A percentile compares a stretch with the other conserved stretches of the same genome.
Conservation (phyloP, 2,797 vertebrate species). For the Chromis chromis region DNA sequence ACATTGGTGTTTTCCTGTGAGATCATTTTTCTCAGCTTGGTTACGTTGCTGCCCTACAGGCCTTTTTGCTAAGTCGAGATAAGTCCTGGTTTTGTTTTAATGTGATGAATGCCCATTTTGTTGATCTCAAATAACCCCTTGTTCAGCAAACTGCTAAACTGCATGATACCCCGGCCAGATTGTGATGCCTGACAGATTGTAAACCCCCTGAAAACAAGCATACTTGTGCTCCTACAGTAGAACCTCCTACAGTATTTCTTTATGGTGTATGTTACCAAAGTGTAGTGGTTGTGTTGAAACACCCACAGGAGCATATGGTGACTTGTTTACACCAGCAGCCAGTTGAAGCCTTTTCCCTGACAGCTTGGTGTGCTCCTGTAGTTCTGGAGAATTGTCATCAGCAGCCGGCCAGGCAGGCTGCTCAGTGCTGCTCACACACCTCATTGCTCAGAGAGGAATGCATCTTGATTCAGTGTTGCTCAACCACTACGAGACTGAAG, state of each 20-base stretch:
- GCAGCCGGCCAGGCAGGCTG: slow-evolving; percentile 57
- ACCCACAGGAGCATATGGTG: slow-evolving; percentile 75
- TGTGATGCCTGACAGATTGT: slow-evolving; percentile 23
- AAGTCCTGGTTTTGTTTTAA: slow-evolving; percentile 42
- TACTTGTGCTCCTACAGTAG: slow-evolving; percentile 22
- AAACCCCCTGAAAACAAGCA: slow-evolving; percentile 37
- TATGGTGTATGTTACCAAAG: slow-evolving; percentile 21
- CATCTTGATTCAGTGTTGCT: slow-evolving; percentile 39
- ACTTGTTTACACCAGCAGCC: slow-evolving; percentile 75
- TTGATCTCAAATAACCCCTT: slow-evolving; percentile 44
- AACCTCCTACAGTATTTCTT: slow-evolving; percentile 28
- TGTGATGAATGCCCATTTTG: slow-evolving; percentile 48
- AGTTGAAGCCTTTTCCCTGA: slow-evolving; percentile 63
- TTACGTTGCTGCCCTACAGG: slow-evolving; percentile 28
- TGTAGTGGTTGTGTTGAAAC: slow-evolving; percentile 46
- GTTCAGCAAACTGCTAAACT: slow-evolving; percentile 38
- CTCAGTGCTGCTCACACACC: slow-evolving; percentile 51
- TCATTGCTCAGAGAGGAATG: slow-evolving; percentile 47
- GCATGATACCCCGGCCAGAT: slow-evolving; percentile 5
- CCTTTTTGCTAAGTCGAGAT: slow-evolving; percentile 21
- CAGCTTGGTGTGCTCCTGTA: slow-evolving; percentile 68
- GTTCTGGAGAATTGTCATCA: slow-evolving; percentile 62
- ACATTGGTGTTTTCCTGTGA: slow-evolving; percentile 54
- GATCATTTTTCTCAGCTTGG: slow-evolving; percentile 37
- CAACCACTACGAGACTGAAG: slow-evolving; percentile 20